A percentile compares a stretch with the other conserved stretches of the same genome.
These are phyloP conservation scores for Probosciger aterrimus DNA, from an alignment of 2,113 vertebrate species.

Conservation along the genomic window DNA sequence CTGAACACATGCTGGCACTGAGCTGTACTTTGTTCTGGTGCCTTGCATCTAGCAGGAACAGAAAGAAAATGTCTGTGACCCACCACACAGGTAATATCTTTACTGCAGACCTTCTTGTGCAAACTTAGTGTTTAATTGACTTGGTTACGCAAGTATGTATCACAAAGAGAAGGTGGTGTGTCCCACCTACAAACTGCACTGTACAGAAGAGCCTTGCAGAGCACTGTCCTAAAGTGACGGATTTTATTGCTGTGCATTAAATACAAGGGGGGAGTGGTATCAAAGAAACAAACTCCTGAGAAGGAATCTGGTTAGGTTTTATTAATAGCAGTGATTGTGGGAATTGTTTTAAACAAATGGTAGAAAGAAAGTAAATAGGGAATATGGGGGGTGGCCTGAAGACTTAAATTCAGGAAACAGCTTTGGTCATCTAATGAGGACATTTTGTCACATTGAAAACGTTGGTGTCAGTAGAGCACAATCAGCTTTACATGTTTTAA, in stretches of 20 bases:
- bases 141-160: background rate
- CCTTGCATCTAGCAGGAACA: background rate
- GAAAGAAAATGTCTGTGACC: background rate
- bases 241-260: background rate
- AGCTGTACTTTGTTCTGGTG: fast-evolving
- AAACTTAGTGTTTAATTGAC: background rate
- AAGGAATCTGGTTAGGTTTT: background rate
- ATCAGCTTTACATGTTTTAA: background rate
- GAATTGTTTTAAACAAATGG: background rate
- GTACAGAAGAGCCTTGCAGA: background rate
- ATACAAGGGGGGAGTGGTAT: background rate
- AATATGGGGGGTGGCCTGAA: background rate
- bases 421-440: background rate
- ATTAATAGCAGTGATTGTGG: background rate
- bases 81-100: fast-evolving
- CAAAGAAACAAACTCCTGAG: background rate
- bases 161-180: no score
- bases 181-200: background rate
- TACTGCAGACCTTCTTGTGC: background rate
- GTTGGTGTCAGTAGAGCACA: background rate
- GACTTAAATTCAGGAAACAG: background rate
- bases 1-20: fast-evolving
- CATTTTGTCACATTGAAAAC: background rate
- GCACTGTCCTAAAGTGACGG: background rate
- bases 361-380: background rate